phyloP scores from a whole-genome alignment of 2,888 invertebrate genomes.

The Aethes cnicana region DNA sequence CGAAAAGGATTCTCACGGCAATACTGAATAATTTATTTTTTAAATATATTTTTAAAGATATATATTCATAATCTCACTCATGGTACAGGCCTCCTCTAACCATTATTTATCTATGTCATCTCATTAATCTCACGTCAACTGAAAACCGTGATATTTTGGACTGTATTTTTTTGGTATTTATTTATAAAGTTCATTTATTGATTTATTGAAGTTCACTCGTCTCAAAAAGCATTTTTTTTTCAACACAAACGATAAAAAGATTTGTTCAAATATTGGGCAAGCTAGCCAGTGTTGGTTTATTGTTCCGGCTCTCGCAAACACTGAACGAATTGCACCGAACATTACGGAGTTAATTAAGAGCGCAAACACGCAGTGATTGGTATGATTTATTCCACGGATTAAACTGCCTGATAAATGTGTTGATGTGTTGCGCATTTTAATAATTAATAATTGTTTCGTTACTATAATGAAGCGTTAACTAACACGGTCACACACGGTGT shows the following conservation, averaged over 20 bases:
- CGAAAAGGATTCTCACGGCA: conserved; percentile 41
- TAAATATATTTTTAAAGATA: too few species aligned
- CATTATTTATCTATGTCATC: too few species aligned
- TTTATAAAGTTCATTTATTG: too few species aligned
- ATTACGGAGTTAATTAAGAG: conserved; percentile 36
- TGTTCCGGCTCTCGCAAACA: neutral
- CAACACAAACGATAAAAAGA: too few species aligned
- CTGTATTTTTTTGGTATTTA: too few species aligned
- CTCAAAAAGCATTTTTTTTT: too few species aligned
- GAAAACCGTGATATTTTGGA: too few species aligned
- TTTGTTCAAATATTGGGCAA: conserved; percentile 12
- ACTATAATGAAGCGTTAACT: neutral
- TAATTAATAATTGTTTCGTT: conserved; percentile 5
- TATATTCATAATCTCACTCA: too few species aligned
- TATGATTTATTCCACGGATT: conserved; percentile 34
- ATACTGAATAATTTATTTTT: conserved; percentile 45
- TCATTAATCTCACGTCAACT: too few species aligned
- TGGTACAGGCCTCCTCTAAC: too few species aligned
- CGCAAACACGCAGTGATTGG: conserved; percentile 34
- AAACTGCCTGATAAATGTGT: conserved; percentile 16
- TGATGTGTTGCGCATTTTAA: neutral
- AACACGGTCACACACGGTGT: too few species aligned
- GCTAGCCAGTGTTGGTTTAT: neutral
- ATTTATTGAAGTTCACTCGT: too few species aligned
- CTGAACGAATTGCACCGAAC: conserved; percentile 22